Percentiles rank a stretch among this genome's conserved stretches.
phyloP scores from a whole-genome alignment of 2,113 vertebrate genomes.

The Corydoras maculifer region DNA sequence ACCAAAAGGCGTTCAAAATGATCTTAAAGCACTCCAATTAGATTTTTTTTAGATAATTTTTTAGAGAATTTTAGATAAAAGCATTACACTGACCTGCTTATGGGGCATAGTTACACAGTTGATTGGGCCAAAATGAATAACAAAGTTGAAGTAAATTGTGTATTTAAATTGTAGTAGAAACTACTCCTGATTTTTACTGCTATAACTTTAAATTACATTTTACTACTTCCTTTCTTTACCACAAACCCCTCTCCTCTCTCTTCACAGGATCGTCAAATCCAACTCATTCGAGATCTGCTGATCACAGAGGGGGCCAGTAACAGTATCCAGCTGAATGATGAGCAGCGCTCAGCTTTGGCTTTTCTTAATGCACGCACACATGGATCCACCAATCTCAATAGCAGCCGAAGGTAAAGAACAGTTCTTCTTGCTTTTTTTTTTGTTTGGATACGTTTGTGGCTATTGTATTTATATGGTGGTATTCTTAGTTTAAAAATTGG shows the following conservation, averaged over 20 bases:
- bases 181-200: background rate
- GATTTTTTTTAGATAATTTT: too few species aligned
- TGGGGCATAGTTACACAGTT: too few species aligned
- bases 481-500: too few species aligned
- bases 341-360: constrained; percentile 88
- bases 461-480: background rate
- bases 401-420: constrained; percentile 74
- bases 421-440: background rate
- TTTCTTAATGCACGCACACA: constrained; percentile 82
- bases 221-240: background rate
- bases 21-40: background rate
- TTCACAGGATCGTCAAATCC: constrained; percentile 86
- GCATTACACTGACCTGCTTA: too few species aligned
- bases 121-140: too few species aligned
- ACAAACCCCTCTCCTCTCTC: too few species aligned
- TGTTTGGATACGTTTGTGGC: background rate
- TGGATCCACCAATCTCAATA: constrained; percentile 52
- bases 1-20: background rate
- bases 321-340: constrained; percentile 91
- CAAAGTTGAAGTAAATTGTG: background rate
- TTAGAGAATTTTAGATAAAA: too few species aligned
- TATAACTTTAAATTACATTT: background rate
- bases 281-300: constrained; percentile 89
- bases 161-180: background rate
- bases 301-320: constrained; percentile 81